Base-by-base conservation (phyloP, 2,113 vertebrate genomes). In the Sturnus vulgaris region DNA sequence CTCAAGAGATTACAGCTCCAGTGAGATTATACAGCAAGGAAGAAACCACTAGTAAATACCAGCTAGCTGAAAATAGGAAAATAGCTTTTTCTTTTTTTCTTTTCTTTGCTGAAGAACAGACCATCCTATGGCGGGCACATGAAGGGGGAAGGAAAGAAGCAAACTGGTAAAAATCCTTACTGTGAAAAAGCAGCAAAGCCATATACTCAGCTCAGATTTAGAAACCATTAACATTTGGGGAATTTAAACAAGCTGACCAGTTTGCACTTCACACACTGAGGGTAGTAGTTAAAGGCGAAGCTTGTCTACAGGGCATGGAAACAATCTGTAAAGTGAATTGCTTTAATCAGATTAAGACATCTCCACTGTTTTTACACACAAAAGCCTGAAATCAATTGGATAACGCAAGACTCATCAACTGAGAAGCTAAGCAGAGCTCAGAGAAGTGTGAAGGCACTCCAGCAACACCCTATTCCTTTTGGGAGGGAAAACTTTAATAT, bases 1-100 rank as follows among this genome's bases (percentile, higher is more conserved):
- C 85, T 93, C 86, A 82, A 81, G 33, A 92, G 82, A 85, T 92
- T 81, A 88, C 56, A 53, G 68, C 35, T 68, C 60, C 77, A 88
- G 25, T 17, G 35, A 88, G 71, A 91, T 88, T 81, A 86, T 2
- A 15, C 3, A 78, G 18, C 39, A 61, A 37, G 59, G 42, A 91
- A 95, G 47, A 82, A 78, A 15, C 24, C 56, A 37, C 31, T 39
- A n/a, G 53, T 47, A 92, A 88, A 22, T 39, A 56, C 40, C 24
- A 19, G 24, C 59, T 35, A 78, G 52, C 69, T 73, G 64, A 88
- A 93, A 86, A 82, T 11, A 64, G 3, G 5, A 55, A 87, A 56
- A 66, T 3, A 76, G 9, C 5, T 56, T 72, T 46, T 39, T 47
- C 2, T n/a, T 28, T 50, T 18, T 35, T 25, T 18, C n/a, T 50